Evolutionary conservation across 2,888 invertebrate species (phyloP), one percentile per base, ranked within the genome.

Genomic region (Caenorhabditis uteleia): DNA sequence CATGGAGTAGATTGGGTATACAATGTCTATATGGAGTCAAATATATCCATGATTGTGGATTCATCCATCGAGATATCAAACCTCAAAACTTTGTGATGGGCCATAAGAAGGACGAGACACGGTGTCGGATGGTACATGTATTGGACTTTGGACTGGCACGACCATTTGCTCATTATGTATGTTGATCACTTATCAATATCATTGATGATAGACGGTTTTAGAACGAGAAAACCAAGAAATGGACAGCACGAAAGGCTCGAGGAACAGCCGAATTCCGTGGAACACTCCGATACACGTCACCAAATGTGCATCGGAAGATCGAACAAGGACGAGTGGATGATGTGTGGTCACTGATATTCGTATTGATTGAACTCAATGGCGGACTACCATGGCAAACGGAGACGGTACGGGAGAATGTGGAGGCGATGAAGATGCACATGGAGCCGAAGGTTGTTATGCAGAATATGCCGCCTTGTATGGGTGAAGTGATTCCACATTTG

Each of bases 351-450:
- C 57, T 67, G 29, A 33, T 70, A 21, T 73, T 55, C 58, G 67
- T 68, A 31, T 44, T 68, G 40, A 79, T 79, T 48, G 77, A 75
- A 49, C 51, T 93, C 92, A 83, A 91, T 91, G 77, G 75, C 44
- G 77, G 75, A 0, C 71, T 78, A 26, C 78, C 77, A 26, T 78
- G 78, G 78, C 78, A 78, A 53, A 51, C 44, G 12, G 66, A 51
- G 10, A 45, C 57, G 42, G 74, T 74, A n/a, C 66, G 71, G 16
- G 59, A 45, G 5, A 54, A 61, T 18, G 64, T 71, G 31, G 71
- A 68, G 38, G 36, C 23, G 31, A 60, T 66, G 68, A 78, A 78
- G 53, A 38, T 66, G 29, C n/a, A 40, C 16, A 68, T 74, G 50
- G 16, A 49, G 20, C 67, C 74, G 44, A 55, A 50, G 7, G 33